phyloP scores from a whole-genome alignment of 2,113 vertebrate species.

The Pelodiscus sinensis region DNA sequence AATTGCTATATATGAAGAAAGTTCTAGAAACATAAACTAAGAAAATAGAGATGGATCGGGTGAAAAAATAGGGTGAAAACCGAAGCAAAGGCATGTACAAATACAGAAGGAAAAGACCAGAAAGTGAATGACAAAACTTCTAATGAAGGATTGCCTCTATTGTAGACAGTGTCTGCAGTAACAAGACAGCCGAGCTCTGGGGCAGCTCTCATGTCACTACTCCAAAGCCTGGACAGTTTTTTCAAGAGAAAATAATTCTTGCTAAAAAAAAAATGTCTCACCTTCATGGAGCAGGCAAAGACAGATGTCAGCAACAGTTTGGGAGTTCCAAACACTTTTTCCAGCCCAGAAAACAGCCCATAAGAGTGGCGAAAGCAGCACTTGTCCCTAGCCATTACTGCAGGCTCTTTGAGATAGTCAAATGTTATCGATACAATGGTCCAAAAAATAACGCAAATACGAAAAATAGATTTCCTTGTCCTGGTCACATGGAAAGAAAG shows the following conservation, averaged over 20 bases:
- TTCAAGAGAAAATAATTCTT: background rate
- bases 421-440: background rate
- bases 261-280: constrained; percentile 11
- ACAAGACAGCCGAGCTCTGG: background rate
- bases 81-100: background rate
- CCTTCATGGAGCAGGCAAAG: rapidly evolving
- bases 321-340: constrained; percentile 1
- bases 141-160: background rate
- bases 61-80: background rate
- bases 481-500: background rate
- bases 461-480: background rate
- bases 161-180: background rate
- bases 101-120: background rate
- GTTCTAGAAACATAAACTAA: background rate
- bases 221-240: background rate
- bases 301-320: background rate
- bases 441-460: background rate
- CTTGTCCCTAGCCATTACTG: background rate
- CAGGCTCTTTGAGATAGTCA: background rate
- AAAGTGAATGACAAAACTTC: background rate
- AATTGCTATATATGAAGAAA: background rate
- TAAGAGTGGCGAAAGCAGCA: background rate
- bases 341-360: background rate
- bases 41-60: background rate
- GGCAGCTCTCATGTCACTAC: background rate